Base-by-base conservation (phyloP, 2,797 vertebrate genomes). In the Eospalax fontanierii region DNA sequence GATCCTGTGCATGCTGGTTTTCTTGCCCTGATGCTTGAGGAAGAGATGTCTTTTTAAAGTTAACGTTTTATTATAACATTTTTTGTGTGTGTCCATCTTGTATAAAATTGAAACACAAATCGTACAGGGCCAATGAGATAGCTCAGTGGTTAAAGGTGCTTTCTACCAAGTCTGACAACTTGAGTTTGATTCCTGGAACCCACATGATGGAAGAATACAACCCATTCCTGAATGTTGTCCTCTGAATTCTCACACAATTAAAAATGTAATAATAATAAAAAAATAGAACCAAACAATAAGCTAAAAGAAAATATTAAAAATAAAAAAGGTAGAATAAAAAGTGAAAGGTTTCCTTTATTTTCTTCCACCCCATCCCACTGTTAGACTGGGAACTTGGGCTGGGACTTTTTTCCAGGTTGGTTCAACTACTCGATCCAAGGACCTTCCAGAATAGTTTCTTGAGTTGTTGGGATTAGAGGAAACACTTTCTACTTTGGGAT, bases 51-150 rank as follows among this genome's bases (percentile, higher is more conserved):
- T 94, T 95, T 93, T 90, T 57, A 54, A 66, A 54, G 35, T 92
- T 50, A 68, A 89, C 11, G 80, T 68, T 92, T 91, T 84, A 92
- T 96, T 57, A 88, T 92, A 80, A 87, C 35, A 85, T 40, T 71
- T 7, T 70, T 65, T 83, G n/a, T n/a, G 50, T 68, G 50, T 19
- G 88, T 85, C 90, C 28, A 12, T 79, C 33, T 81, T 65, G 33
- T 71, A 61, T 81, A 89, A 89, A 88, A 93, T 35, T 28, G 11
- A 57, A 83, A 85, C 9, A 40, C 16, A 84, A 59, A 66, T 83
- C 16, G 24, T 10, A n/a, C 22, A 26, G 65, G 46, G 6, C 8
- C 66, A 35, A 7, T 19, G n/a, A 68, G 66, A 57, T 57, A 9
- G 24, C 82, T 70, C 33, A 6, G 1, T 46, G 38, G 28, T 11